These are phyloP conservation scores for Hemaris fuciformis DNA, from an alignment of 2,888 invertebrate species.

Conservation along the genomic window DNA sequence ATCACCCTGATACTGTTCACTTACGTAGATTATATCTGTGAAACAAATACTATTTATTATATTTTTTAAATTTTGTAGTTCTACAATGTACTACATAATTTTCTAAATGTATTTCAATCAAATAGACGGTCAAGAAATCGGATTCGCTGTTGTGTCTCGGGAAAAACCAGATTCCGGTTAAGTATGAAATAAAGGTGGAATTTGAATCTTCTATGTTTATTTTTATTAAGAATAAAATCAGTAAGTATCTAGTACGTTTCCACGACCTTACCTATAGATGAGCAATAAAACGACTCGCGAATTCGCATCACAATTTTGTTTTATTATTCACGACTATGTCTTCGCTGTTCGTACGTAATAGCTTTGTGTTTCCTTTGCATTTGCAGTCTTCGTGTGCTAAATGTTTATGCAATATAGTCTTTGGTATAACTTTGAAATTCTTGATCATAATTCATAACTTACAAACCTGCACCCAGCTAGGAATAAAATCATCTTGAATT, in stretches of 20 bases:
- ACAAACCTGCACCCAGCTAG: too few relatives aligned
- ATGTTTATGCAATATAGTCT: background rate
- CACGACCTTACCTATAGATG: background rate
- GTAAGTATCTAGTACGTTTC: slow-evolving; percentile 31
- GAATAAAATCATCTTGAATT: too few relatives aligned
- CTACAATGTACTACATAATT: too few relatives aligned
- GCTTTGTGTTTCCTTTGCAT: slow-evolving; percentile 32
- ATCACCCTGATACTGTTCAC: too few relatives aligned
- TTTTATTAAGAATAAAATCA: slow-evolving; percentile 9
- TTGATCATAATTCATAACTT: background rate
- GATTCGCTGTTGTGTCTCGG: too few relatives aligned
- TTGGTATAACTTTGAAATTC: background rate
- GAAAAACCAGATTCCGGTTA: too few relatives aligned
- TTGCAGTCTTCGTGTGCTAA: slow-evolving; percentile 18
- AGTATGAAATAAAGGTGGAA: too few relatives aligned
- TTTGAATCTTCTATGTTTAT: background rate
- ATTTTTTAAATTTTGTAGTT: too few relatives aligned
- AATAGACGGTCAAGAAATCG: too few relatives aligned
- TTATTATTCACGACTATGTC: slow-evolving; percentile 30
- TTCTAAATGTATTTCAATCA: too few relatives aligned
- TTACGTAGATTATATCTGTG: too few relatives aligned
- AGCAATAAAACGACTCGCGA: slow-evolving; percentile 31
- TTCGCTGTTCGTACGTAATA: slow-evolving; percentile 11
- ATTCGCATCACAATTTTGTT: slow-evolving; percentile 35
- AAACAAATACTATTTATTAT: too few relatives aligned